These are phyloP conservation scores for Drosophila seguyi DNA, from an alignment of 1,140 invertebrate genomes.

Conservation along the genomic window DNA sequence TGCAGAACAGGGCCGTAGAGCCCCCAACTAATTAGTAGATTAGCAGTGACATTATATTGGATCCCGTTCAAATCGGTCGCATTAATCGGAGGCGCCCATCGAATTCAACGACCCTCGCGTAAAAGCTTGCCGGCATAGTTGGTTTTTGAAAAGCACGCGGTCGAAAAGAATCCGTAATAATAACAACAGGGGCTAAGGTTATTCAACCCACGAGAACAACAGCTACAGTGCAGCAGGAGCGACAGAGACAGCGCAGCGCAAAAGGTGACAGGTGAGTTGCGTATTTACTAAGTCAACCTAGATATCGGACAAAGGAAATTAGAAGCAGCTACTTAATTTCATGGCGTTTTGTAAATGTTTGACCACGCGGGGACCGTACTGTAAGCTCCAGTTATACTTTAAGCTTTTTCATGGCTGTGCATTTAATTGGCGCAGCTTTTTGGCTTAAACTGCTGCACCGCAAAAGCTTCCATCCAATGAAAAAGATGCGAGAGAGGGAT, in stretches of 20 bases:
- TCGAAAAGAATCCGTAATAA: constrained; percentile 8
- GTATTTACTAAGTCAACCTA: constrained; percentile 2
- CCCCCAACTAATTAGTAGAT: constrained; percentile 18
- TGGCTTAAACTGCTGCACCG: constrained; percentile 25
- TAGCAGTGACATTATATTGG: constrained; percentile 10
- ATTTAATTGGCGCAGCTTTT: constrained; percentile 34
- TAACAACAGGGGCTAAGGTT: constrained; percentile 18
- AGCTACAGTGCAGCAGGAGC: neutral
- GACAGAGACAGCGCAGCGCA: neutral
- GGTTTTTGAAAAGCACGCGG: constrained; percentile 9
- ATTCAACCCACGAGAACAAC: constrained; percentile 24
- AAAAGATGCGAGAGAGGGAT: constrained; percentile 5
- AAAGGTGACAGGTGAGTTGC: constrained; percentile 25
- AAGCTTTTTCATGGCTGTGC: constrained; percentile 39
- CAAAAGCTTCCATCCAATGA: constrained; percentile 14
- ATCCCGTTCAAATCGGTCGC: neutral
- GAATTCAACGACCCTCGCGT: neutral
- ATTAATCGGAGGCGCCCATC: neutral
- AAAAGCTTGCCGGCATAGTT: constrained; percentile 4
- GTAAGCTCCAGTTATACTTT: constrained; percentile 39
- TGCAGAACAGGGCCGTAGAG: constrained; percentile 45
- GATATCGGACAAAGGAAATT: neutral
- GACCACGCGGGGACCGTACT: constrained; percentile 26
- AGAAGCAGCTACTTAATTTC: constrained; percentile 15
- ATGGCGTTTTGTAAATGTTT: constrained; percentile 19